Evolutionary conservation across 2,797 vertebrate genomes (phyloP), one percentile per base, ranked within the genome.

Genomic region (Hoplostethus atlanticus): DNA sequence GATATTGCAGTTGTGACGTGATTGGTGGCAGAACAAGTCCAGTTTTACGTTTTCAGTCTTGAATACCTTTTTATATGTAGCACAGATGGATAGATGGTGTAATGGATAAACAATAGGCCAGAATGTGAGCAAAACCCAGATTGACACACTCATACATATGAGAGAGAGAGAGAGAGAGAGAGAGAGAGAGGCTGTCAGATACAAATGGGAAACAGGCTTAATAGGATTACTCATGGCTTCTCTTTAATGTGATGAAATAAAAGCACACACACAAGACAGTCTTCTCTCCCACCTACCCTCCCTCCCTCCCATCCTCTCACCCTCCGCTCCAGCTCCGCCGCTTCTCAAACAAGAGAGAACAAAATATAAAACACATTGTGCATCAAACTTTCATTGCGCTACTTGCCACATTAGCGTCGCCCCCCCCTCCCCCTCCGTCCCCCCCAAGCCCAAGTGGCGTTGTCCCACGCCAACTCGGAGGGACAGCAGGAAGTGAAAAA

Each of bases 341-440:
- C 59, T 53, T 68, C 79, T 78, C 61, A 68, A 87, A 87, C 83
- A 81, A 68, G 64, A 50, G 38, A 68, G 86, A 81, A 73, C 82
- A 88, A 87, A 91, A 81, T 62, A 75, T 73, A 52, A 84, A 86
- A 62, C 68, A 16, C 76, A 64, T 30, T 50, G 76, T 53, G 73
- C 90, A 91, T 92, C 76, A 92, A 92, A 91, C 69, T 91, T 92
- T 92, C 69, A 91, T 90, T 8, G 70, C 46, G 42, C 83, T 30
- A 60, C 80, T 84, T 53, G 71, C 84, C 30, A 21, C 91, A 90
- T 92, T 90, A 91, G 81, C 61, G 10, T 63, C 2, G 57, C 65
- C 21, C 21, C 21, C 21, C 1, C 21, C 21, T 1, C 21, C 21
- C 21, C 21, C 21, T 1, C 21, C 21, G n/a, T n/a, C 25, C 16